phyloP scores from a whole-genome alignment of 2,113 vertebrate genomes.

The Antechinus stuartii region DNA sequence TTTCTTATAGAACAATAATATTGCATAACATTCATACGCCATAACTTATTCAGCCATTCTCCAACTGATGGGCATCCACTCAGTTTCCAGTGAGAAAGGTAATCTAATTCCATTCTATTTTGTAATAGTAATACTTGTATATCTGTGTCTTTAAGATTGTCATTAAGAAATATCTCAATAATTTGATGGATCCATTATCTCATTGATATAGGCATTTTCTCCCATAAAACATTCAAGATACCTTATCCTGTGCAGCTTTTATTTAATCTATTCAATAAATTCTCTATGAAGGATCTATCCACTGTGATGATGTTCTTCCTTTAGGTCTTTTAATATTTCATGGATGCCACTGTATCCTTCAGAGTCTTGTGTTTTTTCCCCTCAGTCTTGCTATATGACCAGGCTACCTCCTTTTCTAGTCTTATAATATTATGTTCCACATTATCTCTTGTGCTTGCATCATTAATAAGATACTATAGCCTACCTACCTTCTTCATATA shows the following conservation, averaged over 20 bases:
- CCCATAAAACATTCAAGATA: background rate
- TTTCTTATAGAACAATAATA: too few species aligned
- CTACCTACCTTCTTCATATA: background rate
- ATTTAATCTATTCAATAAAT: background rate
- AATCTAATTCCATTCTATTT: background rate
- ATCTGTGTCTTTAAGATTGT: background rate
- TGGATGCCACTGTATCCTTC: background rate
- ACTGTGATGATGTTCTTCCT: background rate
- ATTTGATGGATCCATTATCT: background rate
- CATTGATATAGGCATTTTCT: background rate
- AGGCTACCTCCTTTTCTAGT: background rate
- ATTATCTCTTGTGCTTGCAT: background rate
- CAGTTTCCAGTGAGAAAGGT: background rate
- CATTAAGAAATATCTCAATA: background rate
- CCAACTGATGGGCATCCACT: too few species aligned
- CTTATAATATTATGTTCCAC: background rate
- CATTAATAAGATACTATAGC: background rate
- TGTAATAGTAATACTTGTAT: background rate
- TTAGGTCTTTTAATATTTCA: background rate
- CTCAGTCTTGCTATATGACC: background rate
- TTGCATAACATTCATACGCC: too few species aligned
- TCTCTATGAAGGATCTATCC: background rate
- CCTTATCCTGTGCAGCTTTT: background rate
- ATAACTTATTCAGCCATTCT: too few species aligned
- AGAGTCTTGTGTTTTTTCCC: background rate